Percentiles rank a stretch among this genome's conserved stretches.
These are phyloP conservation scores for Macrochelys suwanniensis DNA, from an alignment of 2,797 vertebrate genomes.

Conservation along the genomic window DNA sequence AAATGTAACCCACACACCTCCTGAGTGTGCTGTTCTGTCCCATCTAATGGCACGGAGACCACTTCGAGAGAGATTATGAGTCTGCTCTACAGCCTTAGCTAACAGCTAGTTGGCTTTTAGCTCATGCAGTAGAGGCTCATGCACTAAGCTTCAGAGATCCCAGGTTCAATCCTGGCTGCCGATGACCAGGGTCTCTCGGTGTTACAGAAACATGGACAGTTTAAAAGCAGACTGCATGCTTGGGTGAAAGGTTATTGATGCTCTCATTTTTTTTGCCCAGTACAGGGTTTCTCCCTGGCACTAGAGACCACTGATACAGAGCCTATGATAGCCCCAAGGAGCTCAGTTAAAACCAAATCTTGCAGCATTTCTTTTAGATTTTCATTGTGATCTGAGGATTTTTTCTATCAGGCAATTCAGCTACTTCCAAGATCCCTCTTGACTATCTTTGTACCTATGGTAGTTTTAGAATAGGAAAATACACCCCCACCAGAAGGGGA, in stretches of 20 bases:
- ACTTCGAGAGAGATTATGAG: too few species aligned
- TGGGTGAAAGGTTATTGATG: background rate
- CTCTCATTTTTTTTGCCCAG: background rate
- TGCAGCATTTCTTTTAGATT: background rate
- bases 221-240: too few species aligned
- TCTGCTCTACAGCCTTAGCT: too few species aligned
- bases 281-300: too few species aligned
- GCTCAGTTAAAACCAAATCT: background rate
- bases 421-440: background rate
- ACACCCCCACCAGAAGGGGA: background rate
- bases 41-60: too few species aligned
- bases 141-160: too few species aligned
- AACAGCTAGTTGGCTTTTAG: too few species aligned
- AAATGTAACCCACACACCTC: too few species aligned
- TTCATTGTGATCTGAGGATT: background rate
- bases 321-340: background rate
- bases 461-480: background rate
- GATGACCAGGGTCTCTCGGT: too few species aligned
- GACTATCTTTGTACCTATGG: background rate
- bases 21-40: too few species aligned
- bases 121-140: too few species aligned
- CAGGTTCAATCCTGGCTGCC: too few species aligned
- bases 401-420: background rate
- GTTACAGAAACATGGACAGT: background rate
- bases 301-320: slow-evolving; percentile 42